Evolutionary conservation across 2,888 invertebrate genomes (phyloP), one percentile per base, ranked within the genome.

Genomic region (Eudemis profundana): DNA sequence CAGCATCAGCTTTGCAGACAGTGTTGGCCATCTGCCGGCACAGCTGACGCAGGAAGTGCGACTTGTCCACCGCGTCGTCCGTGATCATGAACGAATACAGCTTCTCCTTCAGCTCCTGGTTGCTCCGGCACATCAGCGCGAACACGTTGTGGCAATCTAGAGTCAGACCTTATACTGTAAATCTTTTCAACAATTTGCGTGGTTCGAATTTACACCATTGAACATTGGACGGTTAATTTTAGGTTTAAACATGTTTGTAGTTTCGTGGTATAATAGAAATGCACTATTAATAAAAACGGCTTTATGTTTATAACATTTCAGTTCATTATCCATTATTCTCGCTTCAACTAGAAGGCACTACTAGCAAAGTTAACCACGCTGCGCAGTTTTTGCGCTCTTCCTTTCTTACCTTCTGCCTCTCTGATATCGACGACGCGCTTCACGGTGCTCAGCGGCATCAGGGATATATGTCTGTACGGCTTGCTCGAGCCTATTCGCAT

Each of bases 11-110:
- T 84, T 97, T 95, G 89, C 98, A 98, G 74, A 97, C 95, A 72
- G 97, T 97, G 82, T 97, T 97, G 47, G 98, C 98, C 94, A 98
- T 96, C 86, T 97, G 97, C 80, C 97, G 95, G 82, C 98, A 97
- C 69, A 98, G 93, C 69, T 94, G 95, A 72, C 95, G 95, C 74
- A 98, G 93, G 87, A 98, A 97, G 72, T 94, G 93, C 49, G 94
- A 90, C 89, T 98, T 98, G 85, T 96, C 96, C 60, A 95, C 94
- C 65, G 96, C 95, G 74, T 97, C 97, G 76, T 97, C 96, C 40
- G 94, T 94, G 80, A 98, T 95, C 81, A 96, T 95, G 85, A 98
- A 98, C 46, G 97, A 96, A 90, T 95, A 97, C 69, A 98, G 89
- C 82, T 96, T 96, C 85, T 98, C 98, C 84, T 97, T 98, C 68